phyloP scores from a whole-genome alignment of 2,888 invertebrate genomes.

The Pyrgus malvae region DNA sequence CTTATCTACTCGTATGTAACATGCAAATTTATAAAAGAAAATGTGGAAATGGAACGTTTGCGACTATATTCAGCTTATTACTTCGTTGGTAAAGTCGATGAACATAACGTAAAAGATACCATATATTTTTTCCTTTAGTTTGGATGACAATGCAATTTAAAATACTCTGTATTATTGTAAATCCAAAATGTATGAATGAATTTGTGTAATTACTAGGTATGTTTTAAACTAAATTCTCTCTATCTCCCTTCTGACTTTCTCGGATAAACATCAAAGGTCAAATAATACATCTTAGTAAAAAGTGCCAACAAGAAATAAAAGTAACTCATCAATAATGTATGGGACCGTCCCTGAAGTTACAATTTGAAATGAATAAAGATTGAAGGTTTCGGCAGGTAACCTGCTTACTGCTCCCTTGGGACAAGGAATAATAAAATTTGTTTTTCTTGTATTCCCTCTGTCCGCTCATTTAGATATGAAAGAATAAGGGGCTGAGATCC shows the following conservation, averaged over 20 bases:
- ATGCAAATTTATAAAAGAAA: too few species aligned
- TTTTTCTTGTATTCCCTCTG: slow-evolving; percentile 38
- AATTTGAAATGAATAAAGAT: slow-evolving; percentile 40
- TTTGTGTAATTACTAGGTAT: too few species aligned
- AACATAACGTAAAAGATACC: too few species aligned
- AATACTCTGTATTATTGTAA: too few species aligned
- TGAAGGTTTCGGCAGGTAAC: slow-evolving; percentile 38
- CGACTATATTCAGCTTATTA: too few species aligned
- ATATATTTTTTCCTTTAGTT: too few species aligned
- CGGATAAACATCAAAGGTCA: slow-evolving; percentile 3
- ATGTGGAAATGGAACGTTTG: too few species aligned
- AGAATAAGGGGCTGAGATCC: slow-evolving; percentile 43
- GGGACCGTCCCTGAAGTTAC: slow-evolving; percentile 34
- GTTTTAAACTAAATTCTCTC: too few species aligned
- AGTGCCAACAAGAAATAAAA: slow-evolving; percentile 26
- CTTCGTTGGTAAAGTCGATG: too few species aligned
- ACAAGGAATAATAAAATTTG: slow-evolving; percentile 52
- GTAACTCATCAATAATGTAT: slow-evolving; percentile 39
- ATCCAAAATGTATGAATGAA: too few species aligned
- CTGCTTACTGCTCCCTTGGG: slow-evolving; percentile 42
- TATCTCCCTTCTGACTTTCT: neutral
- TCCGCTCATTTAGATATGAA: slow-evolving; percentile 54
- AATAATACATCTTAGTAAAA: slow-evolving; percentile 9
- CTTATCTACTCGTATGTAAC: too few species aligned
- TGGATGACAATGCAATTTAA: too few species aligned